Base-by-base conservation (phyloP, 2,113 vertebrate genomes). In the Leptodactylus fuscus region DNA sequence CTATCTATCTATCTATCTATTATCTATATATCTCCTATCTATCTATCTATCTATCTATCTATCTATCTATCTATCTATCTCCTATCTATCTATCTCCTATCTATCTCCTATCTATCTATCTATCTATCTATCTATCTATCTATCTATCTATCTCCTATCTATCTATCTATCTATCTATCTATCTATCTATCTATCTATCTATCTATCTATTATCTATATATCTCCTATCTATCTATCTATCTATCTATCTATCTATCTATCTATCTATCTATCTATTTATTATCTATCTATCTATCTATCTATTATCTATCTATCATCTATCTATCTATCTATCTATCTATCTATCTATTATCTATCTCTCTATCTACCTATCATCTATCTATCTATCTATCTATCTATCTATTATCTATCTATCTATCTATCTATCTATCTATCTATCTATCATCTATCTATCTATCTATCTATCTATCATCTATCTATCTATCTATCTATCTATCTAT, bases 361-460 rank as follows among this genome's bases (percentile, higher is more conserved):
- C 15, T 60, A n/a, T 24, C 55, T 60, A 24, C 24, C 55, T 60
- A 24, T 60, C 55, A 4, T 4, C 8, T 60, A 60, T 60, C 55
- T 60, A 24, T 60, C 55, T 60, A 24, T 60, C 55, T 27, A 48
- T 48, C 46, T 48, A 48, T 48, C 46, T 48, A 48, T 48, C 46
- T 48, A 6, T 48, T 48, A 6, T 48, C 46, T 48, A 48, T 48
- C 46, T 48, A 48, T 10, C 15, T 24, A 60, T 60, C n/a, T 60
- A 60, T 24, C n/a, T 60, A 60, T 60, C n/a, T 24, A 60, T 60
- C 55, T 60, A 60, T 60, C n/a, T 60, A 60, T 60, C 55, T 24
- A 60, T 60, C 55, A 24, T 24, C 55, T 24, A 60, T 60, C 55
- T 60, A 60, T 60, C 8, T 60, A 60, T 60, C n/a, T 60, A 48